Base-by-base conservation (phyloP, 1,140 invertebrate species). In the Drosophila tristis region DNA sequence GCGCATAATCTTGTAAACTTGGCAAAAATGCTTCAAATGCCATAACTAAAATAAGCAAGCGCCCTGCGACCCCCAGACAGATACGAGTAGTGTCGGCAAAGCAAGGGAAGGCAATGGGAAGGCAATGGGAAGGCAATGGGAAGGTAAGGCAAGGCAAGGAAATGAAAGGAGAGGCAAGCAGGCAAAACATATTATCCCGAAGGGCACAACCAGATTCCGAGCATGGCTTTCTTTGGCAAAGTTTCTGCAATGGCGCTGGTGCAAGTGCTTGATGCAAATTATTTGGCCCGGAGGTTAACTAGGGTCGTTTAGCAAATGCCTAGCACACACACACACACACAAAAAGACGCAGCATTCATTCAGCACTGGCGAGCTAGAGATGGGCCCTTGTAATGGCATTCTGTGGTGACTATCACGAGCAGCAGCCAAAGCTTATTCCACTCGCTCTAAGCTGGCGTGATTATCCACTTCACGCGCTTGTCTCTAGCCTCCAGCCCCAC, bases 221-320 rank as follows among this genome's bases (percentile, higher is more conserved):
- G 68, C 64, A 74, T 71, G 53, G 67, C 53, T 58, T 39, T 71
- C 65, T 56, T 26, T 57, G 67, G 35, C 45, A 78, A 78, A 86
- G 67, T 85, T 85, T 57, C 47, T 48, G 61, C 64, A 47, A 49
- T 50, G 56, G 35, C 29, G 56, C 45, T 56, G 65, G 82, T 87
- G 82, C 82, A 89, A 87, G 84, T 79, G 72, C 84, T 84, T 87
- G 84, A 89, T 87, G 84, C 84, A 87, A 87, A 87, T 87, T 87
- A 87, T 87, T 89, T 87, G 84, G 84, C 84, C 84, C 78, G 59
- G 71, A 89, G 84, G 84, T 87, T 87, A 87, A 87, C 84, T 87
- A 87, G 84, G 84, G 84, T 87, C 84, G 84, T 87, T 87, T 87
- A 89, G 84, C 85, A 89, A 89, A 87, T 87, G 84, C 84, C 84